Evolutionary conservation across 1,140 invertebrate genomes (phyloP), one percentile per base, ranked within the genome.

Genomic region (Drosophila grimshawi): DNA sequence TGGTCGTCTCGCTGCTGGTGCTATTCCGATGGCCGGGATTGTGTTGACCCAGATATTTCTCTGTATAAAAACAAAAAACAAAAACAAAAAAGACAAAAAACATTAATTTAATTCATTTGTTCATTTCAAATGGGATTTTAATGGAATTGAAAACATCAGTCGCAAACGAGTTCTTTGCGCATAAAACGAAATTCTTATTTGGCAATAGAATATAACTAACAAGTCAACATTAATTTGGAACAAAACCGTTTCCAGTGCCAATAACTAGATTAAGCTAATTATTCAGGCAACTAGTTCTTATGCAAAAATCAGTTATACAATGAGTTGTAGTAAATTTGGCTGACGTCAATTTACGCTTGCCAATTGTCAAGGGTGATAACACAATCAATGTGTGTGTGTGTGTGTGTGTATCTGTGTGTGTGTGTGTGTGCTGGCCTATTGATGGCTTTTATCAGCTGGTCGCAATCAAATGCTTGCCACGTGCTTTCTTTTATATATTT

Each of bases 1-100:
- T 91, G 63, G 91, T 80, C n/a, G 81, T 71, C 64, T 91, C 91
- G 61, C 91, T 92, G 55, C 90, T 81, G 60, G 89, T 91, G 74
- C 91, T 92, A 48, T 92, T 92, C 27, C 91, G 86, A 71, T 92
- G 91, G 0, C 74, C 77, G 2, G 79, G 70, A 80, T 92, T 92
- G 74, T 92, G 91, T 55, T 79, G 81, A 46, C 77, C 72, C 62
- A 86, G 55, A 37, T 75, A 80, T 75, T 91, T 91, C 62, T 91
- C 91, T 92, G 66, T 6, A 88, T 88, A 2, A 6, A 53, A 46
- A 5, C 2, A 48, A 57, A 32, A 10, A 55, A 55, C 2, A 59
- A 1, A 37, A 37, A 11, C 7, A 39, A 39, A 11, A 11, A 29
- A 37, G 37, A 19, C 19, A 19, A 19, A 19, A 19, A 19, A 19